Percentiles rank a stretch among this genome's conserved stretches.
Evolutionary conservation across 1,140 invertebrate genomes (phyloP).

Genomic region (Coenobita brevimanus): DNA sequence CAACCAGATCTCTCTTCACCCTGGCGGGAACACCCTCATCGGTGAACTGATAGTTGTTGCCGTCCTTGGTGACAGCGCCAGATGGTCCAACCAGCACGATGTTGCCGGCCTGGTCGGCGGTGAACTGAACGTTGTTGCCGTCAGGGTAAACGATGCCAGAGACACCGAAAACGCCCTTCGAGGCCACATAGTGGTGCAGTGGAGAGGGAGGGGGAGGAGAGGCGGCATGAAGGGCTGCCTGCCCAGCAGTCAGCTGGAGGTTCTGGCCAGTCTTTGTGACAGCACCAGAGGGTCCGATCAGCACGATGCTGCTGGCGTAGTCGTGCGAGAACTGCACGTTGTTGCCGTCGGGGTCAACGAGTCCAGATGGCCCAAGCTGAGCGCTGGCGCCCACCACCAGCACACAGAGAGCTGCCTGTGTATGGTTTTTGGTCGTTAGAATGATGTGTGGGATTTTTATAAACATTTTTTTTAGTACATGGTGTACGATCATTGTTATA

Average conservation of each 20-base stretch:
- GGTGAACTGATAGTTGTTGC: slow-evolving; percentile 31
- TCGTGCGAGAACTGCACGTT: slow-evolving; percentile 31
- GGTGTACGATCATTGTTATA: too few species aligned
- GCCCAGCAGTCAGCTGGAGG: slow-evolving; percentile 15
- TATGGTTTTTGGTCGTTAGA: too few species aligned
- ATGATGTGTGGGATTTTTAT: too few species aligned
- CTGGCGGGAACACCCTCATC: slow-evolving; percentile 11
- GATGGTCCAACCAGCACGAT: slow-evolving; percentile 32
- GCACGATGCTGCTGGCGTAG: background rate
- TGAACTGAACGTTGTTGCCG: slow-evolving; percentile 31
- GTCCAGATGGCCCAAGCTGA: slow-evolving; percentile 20
- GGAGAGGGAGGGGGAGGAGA: background rate
- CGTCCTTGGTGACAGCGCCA: slow-evolving; percentile 24
- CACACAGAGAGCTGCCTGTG: slow-evolving; percentile 31
- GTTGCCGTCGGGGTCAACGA: slow-evolving; percentile 29
- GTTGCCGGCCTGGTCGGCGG: slow-evolving; percentile 28
- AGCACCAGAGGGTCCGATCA: slow-evolving; percentile 27
- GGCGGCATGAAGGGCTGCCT: background rate
- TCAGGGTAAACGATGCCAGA: slow-evolving; percentile 6
- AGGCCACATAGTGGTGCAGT: background rate
- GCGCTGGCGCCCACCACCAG: slow-evolving; percentile 35
- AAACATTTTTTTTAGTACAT: too few species aligned
- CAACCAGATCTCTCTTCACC: background rate
- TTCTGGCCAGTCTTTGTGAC: slow-evolving; percentile 7
- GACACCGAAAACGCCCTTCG: background rate